Evolutionary conservation across 2,888 invertebrate species (phyloP), one percentile per base, ranked within the genome.

Genomic region (Mythimna albipuncta): DNA sequence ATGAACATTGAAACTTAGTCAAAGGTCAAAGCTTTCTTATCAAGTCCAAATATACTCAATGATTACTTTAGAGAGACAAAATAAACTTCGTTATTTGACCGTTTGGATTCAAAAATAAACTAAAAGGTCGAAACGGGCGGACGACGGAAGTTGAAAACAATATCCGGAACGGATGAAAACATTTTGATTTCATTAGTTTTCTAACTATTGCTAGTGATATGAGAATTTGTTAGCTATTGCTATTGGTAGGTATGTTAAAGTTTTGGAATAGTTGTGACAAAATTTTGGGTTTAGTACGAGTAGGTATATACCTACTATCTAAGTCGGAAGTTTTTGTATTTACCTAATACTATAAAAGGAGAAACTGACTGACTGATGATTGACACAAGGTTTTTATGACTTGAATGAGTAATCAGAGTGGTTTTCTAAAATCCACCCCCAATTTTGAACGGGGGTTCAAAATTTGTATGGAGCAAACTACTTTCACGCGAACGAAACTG

Each of bases 101-200:
- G 11, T 64, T 81, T 59, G 35, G 55, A 64, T 63, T 63, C 35
- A 54, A 69, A 83, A 67, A 79, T 83, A 72, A 77, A 70, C 57
- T 74, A 81, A 77, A 75, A 26, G 81, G 68, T 74, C 68, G 50
- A 47, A 57, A 38, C 21, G 63, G 21, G 32, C 44, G 64, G 62
- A 64, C 6, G 32, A 55, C 19, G 55, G 52, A 81, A 77, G 74
- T 81, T 82, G 32, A 65, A 74, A 84, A 77, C 81, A 81, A 84
- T 72, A 81, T 72, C 64, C 69, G 64, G 70, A 50, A 64, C 57
- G 54, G 64, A 47, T 54, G 65, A 68, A 75, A 82, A 77, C 72
- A 66, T 72, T 81, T 79, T 69, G 26, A 79, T 81, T 83, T 81
- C 54, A 68, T 72, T 84, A 52, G 66, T 71, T 81, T 26, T 64